phyloP scores from a whole-genome alignment of 2,888 invertebrate species.

The Calliopum simillimum region DNA sequence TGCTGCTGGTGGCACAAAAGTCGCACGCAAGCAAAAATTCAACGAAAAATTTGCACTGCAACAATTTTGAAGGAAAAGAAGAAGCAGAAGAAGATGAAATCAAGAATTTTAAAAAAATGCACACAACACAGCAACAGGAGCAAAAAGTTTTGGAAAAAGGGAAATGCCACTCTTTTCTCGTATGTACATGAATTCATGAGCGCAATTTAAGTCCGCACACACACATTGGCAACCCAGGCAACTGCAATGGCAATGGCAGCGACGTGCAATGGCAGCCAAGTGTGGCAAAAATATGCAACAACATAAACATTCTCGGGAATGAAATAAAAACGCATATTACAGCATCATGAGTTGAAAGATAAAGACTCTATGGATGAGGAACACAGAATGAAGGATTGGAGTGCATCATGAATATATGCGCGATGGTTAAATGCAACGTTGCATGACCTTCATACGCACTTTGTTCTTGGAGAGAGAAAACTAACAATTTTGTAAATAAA shows the following conservation, averaged over 20 bases:
- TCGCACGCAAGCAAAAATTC: slow-evolving; percentile 26
- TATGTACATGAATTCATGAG: slow-evolving; percentile 31
- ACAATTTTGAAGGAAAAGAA: too few species aligned
- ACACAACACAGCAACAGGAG: too few species aligned
- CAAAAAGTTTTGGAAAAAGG: too few species aligned
- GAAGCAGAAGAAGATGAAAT: too few species aligned
- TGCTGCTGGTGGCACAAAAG: slow-evolving; percentile 14
- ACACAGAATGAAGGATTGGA: not conserved
- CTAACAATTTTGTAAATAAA: too few species aligned
- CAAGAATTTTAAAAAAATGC: too few species aligned
- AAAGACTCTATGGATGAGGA: not conserved
- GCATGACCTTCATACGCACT: too few species aligned
- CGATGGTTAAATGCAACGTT: too few species aligned
- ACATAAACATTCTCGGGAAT: slow-evolving; percentile 24
- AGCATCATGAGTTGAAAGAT: slow-evolving; percentile 4
- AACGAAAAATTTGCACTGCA: too few species aligned
- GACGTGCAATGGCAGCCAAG: not conserved
- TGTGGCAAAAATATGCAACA: slow-evolving; percentile 23
- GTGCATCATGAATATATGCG: slow-evolving; percentile 6
- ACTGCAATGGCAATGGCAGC: slow-evolving; percentile 5
- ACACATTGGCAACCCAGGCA: slow-evolving; percentile 12
- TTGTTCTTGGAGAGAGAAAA: too few species aligned
- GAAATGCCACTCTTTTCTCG: slow-evolving; percentile 16
- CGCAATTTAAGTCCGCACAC: slow-evolving; percentile 6
- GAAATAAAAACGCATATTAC: slow-evolving; percentile 14